These are phyloP conservation scores for Ornithorhynchus anatinus DNA, from an alignment of 2,113 vertebrate genomes.

Conservation along the genomic window DNA sequence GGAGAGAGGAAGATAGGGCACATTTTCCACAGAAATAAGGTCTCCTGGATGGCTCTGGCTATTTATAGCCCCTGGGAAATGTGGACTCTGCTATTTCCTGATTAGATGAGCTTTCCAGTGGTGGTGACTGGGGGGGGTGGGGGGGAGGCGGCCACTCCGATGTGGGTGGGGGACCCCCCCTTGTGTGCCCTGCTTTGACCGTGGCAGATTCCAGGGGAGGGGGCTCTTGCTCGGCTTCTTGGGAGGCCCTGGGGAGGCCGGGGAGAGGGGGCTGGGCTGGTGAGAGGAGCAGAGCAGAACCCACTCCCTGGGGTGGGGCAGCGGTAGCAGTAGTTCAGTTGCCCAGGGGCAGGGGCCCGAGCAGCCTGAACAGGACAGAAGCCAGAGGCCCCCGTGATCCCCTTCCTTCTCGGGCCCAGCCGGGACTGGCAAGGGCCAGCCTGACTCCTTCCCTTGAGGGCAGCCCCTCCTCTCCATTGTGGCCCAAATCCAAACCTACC, in stretches of 20 bases:
- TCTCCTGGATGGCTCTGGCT: slow-evolving; percentile 70
- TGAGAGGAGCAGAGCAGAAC: not conserved
- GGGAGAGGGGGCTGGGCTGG: not conserved
- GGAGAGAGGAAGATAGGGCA: slow-evolving; percentile 44
- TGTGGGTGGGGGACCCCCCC: not conserved
- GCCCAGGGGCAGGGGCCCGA: not conserved
- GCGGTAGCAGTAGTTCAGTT: not conserved
- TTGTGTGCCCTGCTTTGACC: not conserved
- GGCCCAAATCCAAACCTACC: too few species aligned
- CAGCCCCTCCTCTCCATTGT: not conserved
- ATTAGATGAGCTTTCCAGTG: slow-evolving; percentile 36
- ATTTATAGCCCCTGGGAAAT: slow-evolving; percentile 84
- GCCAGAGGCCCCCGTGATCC: not conserved
- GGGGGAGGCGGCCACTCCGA: not conserved
- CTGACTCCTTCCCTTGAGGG: not conserved
- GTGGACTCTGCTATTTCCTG: slow-evolving; percentile 67
- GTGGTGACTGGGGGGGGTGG: not conserved
- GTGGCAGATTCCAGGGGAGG: not conserved
- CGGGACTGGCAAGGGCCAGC: not conserved
- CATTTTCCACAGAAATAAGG: slow-evolving; percentile 68
- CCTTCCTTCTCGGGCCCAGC: too few species aligned
- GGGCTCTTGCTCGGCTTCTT: not conserved
- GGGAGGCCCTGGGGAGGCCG: not conserved
- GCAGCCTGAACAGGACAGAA: not conserved
- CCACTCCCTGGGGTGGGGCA: too few species aligned